Evolutionary conservation across 2,113 vertebrate genomes (phyloP).

Genomic region (Sardina pilchardus): DNA sequence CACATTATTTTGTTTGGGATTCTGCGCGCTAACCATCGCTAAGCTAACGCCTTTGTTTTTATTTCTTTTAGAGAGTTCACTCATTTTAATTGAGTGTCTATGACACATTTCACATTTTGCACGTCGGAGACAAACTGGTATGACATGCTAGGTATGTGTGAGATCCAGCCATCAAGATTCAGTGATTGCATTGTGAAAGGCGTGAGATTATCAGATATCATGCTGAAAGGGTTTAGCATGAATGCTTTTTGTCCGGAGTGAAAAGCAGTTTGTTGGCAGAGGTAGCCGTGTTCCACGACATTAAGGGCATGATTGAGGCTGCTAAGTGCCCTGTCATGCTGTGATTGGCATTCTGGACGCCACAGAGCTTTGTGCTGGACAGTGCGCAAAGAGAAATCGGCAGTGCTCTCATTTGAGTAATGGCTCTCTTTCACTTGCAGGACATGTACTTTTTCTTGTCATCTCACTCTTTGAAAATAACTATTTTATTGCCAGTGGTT

Average conservation of each 20-base stretch:
- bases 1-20: no score
- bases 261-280: conserved; percentile 10
- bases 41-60: no score
- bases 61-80: not conserved
- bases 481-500: not conserved
- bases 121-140: no score
- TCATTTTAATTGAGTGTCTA: not conserved
- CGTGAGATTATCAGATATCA: not conserved
- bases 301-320: conserved; percentile 13
- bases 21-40: no score
- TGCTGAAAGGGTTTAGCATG: not conserved
- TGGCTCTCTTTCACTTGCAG: not conserved
- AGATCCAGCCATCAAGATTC: not conserved
- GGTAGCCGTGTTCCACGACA: not conserved
- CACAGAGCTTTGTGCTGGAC: not conserved
- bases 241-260: conserved; percentile 1
- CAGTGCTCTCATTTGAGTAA: not conserved
- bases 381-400: not conserved
- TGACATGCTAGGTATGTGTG: not conserved
- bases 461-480: not conserved
- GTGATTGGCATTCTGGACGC: not conserved
- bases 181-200: conserved; percentile 5
- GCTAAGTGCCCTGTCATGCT: conserved; percentile 9
- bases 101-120: not conserved
- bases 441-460: not conserved